Evolutionary conservation across 2,888 invertebrate genomes (phyloP), one percentile per base, ranked within the genome.

Genomic region (Ecdyonurus torrentis): DNA sequence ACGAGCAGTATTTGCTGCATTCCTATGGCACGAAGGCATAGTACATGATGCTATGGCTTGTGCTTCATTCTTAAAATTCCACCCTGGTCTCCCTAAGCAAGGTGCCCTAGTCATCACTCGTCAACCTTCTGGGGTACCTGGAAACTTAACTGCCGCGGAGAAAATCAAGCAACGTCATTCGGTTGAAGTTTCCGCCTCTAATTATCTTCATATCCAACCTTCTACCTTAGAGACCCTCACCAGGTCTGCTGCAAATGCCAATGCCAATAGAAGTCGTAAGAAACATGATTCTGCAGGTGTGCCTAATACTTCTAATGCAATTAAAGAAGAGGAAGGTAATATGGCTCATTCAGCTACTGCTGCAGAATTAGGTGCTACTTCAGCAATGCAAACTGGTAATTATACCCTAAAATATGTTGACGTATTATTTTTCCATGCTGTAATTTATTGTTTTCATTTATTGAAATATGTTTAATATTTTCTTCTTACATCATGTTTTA

Each of bases 41-140:
- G 95, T 97, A 0, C 95, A 96, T 73, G 97, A 98, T 74, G 95
- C 97, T 3, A 97, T 98, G 86, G 95, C 97, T 0, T 96, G 95
- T 72, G 94, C 97, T 0, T 92, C 96, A 1, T 98, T 93, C 73
- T 79, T 98, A 7, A 95, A 95, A 75, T 97, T 97, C 72, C 90
- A 92, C 74, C 93, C 92, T 0, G 83, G 84, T 25, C 74, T 92
- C 65, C 89, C 91, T 20, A 92, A 92, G 72, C 85, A 87, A 71
- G 88, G 81, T 67, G 89, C 79, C 69, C 77, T 84, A 0, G 89
- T 91, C 0, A 84, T 89, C 2, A 89, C 89, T 0, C 80, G 83
- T 72, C 77, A 68, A 69, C 71, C 70, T 67, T 76, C 69, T 65
- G 72, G 67, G 66, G 72, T 64, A 68, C 74, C 75, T 61, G 75